Conservation (phyloP, 1,140 invertebrate species). For the Pseudomyrmex pallidus region DNA sequence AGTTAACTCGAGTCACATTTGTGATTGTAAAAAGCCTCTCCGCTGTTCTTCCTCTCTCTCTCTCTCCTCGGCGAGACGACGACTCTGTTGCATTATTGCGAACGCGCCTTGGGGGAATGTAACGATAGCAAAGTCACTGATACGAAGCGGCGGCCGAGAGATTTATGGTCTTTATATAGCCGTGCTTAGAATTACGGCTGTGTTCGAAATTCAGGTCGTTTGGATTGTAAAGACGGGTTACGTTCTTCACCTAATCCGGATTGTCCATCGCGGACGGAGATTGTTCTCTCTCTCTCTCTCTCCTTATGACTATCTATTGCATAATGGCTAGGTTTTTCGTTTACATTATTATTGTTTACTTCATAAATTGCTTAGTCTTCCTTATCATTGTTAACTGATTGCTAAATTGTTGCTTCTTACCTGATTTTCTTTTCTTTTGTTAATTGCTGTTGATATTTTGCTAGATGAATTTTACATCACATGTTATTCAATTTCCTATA, state of each 20-base stretch:
- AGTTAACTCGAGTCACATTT: constrained; percentile 75
- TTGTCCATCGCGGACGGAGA: background rate
- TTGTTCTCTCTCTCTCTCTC: too few relatives aligned
- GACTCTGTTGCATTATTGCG: constrained; percentile 65
- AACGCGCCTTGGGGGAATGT: constrained; percentile 41
- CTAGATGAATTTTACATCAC: too few relatives aligned
- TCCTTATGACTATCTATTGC: too few relatives aligned
- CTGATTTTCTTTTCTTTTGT: too few relatives aligned
- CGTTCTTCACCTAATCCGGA: background rate
- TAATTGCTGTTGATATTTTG: too few relatives aligned
- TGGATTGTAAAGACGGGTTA: background rate
- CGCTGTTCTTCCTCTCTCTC: constrained; percentile 16
- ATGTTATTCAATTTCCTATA: too few relatives aligned
- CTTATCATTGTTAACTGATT: too few relatives aligned
- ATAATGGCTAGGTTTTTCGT: too few relatives aligned
- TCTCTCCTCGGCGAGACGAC: background rate
- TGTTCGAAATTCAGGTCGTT: constrained; percentile 27
- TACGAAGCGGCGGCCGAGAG: constrained; percentile 32
- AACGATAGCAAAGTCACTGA: constrained; percentile 44
- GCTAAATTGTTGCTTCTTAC: too few relatives aligned
- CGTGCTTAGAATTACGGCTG: background rate
- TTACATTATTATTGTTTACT: too few relatives aligned
- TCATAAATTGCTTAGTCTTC: too few relatives aligned
- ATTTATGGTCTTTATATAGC: constrained; percentile 42
- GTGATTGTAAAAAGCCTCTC: constrained; percentile 78